phyloP scores from a whole-genome alignment of 2,797 vertebrate genomes.

The Enteromius treurensis region DNA sequence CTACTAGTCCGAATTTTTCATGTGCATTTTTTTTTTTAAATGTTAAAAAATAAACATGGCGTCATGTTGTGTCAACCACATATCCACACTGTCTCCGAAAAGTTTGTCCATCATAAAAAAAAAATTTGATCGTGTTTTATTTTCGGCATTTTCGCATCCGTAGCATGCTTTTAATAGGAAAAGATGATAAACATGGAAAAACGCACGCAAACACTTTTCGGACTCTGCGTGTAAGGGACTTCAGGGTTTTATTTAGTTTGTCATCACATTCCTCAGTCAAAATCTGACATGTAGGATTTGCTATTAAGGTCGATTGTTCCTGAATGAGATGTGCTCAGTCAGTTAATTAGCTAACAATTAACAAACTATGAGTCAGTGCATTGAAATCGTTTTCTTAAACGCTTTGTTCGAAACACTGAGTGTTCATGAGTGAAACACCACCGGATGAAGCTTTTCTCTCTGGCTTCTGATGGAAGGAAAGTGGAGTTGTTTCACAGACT shows the following conservation, averaged over 20 bases:
- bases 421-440: background rate
- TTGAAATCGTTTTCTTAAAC: background rate
- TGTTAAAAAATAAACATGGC: too few relatives aligned
- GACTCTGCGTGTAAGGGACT: too few relatives aligned
- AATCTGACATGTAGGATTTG: background rate
- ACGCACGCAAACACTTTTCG: too few relatives aligned
- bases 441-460: slow-evolving; percentile 72
- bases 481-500: slow-evolving; percentile 30
- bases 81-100: too few relatives aligned
- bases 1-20: too few relatives aligned
- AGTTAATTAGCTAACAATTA: background rate
- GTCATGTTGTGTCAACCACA: too few relatives aligned
- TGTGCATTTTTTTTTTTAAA: too few relatives aligned
- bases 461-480: slow-evolving; percentile 53
- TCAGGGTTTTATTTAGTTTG: background rate
- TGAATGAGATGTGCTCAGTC: background rate
- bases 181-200: too few relatives aligned
- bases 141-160: too few relatives aligned
- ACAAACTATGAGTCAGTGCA: background rate
- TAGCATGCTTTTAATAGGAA: too few relatives aligned
- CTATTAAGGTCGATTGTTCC: background rate
- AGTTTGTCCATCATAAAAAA: too few relatives aligned
- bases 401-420: background rate
- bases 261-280: background rate
- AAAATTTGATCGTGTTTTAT: too few relatives aligned